Evolutionary conservation across 2,797 vertebrate genomes (phyloP).

Genomic region (Chaetodon trifasciatus): DNA sequence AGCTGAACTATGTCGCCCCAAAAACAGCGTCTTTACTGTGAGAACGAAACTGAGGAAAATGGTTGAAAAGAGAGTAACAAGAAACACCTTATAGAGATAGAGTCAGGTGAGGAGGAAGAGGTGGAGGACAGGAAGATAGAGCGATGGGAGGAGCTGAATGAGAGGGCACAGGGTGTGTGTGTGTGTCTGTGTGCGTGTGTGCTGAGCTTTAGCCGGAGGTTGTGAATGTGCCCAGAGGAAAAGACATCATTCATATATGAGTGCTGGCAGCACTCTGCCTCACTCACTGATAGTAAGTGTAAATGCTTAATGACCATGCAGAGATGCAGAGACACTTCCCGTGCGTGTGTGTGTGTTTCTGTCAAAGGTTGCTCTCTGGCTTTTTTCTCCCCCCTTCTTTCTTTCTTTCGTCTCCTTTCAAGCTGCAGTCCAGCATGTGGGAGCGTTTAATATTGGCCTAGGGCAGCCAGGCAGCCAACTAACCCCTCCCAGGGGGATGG

Average conservation of each 20-base stretch:
- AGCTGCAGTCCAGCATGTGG: slow-evolving; percentile 64
- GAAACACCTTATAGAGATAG: neutral
- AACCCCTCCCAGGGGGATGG: slow-evolving; percentile 42
- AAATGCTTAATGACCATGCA: slow-evolving; percentile 54
- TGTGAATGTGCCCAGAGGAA: slow-evolving; percentile 45
- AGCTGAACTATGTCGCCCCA: neutral
- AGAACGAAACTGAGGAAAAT: neutral
- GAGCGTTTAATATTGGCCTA: slow-evolving; percentile 72
- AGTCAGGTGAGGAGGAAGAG: slow-evolving; percentile 7
- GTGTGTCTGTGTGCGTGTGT: neutral
- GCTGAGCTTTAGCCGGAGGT: slow-evolving; percentile 19
- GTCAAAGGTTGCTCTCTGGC: slow-evolving; percentile 7
- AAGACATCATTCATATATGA: slow-evolving; percentile 60
- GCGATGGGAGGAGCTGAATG: slow-evolving; percentile 4
- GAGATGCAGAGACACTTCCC: slow-evolving; percentile 25
- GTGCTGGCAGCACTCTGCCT: slow-evolving; percentile 43
- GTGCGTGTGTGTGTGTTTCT: slow-evolving; percentile 24
- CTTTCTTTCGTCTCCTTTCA: slow-evolving; percentile 26
- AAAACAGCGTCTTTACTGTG: neutral
- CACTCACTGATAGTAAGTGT: slow-evolving; percentile 49
- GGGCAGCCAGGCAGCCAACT: slow-evolving; percentile 46
- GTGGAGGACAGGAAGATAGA: neutral
- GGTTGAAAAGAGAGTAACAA: slow-evolving; percentile 7
- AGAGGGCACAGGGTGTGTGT: neutral
- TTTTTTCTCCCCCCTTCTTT: neutral